Base-by-base conservation (phyloP, 2,888 invertebrate species). In the Pheosia tremula region DNA sequence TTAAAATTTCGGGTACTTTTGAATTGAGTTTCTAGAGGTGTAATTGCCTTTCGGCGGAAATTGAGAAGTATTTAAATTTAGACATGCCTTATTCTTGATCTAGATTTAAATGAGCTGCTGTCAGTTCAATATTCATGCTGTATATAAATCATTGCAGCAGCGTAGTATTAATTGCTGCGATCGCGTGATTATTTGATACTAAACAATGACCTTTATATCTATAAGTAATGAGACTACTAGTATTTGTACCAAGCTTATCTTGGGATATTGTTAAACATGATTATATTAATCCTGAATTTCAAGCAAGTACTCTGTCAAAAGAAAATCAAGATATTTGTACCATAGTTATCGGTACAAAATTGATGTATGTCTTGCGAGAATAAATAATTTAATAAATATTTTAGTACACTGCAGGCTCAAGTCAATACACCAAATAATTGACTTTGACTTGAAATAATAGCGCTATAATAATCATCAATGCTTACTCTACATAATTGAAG, bases 151-250 rank as follows among this genome's bases (percentile, higher is more conserved):
- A 69, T 71, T 66, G 69, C 66, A 53, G 52, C 57, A 55, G 59
- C 57, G 37, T 58, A 59, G 67, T 66, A 59, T 61, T 75, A 68
- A 72, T 72, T 75, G 59, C 45, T 56, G 64, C 64, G 64, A 75
- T 75, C 64, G 75, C 75, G 77, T 75, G 75, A 68, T 68, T 62
- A 75, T 60, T 24, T 68, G 66, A 62, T 64, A 70, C 73, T 68
- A 67, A 72, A 68, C 70, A 67, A 77, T 75, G 75, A 77, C 77
- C 77, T 75, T 70, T 70, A 59, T 36, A 45, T 49, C 59, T 66
- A 72, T 75, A 64, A 63, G 57, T 75, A 75, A 75, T 77, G 75
- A 56, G 11, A 47, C 11, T 4, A 11, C n/a, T n/a, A n/a, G 47
- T n/a, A 11, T 47, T 11, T 11, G n/a, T n/a, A 5, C 4, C 4